Conservation (phyloP, 2,113 vertebrate genomes). For the Vulpes vulpes region DNA sequence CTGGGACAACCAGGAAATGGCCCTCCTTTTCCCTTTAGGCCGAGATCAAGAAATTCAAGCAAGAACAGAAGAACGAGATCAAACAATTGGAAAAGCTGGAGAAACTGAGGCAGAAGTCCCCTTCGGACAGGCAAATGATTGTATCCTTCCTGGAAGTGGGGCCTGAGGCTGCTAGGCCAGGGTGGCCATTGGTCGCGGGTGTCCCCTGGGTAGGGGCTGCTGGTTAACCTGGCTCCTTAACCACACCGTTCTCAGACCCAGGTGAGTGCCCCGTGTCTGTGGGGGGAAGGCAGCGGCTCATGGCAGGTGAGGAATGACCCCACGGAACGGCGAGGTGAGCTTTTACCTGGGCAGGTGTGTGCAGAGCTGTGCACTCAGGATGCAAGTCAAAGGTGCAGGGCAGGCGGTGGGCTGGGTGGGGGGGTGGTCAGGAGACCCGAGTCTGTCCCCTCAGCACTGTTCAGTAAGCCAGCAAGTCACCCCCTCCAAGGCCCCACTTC, state of each 20-base stretch:
- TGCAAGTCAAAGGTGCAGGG: not conserved
- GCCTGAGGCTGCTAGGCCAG: rapidly evolving
- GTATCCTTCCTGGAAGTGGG: conserved; percentile 87
- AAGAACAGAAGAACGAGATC: conserved; percentile 88
- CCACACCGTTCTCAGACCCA: conserved; percentile 86
- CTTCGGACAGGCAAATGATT: conserved; percentile 89
- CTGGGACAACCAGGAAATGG: not conserved
- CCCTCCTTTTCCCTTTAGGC: conserved; percentile 79
- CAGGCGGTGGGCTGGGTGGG: not conserved
- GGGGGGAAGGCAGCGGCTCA: not conserved
- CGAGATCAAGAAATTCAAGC: conserved; percentile 91
- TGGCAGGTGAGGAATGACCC: not conserved
- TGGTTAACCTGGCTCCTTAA: conserved; percentile 84
- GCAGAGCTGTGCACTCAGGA: rapidly evolving
- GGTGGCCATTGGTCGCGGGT: rapidly evolving
- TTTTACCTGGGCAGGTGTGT: not conserved
- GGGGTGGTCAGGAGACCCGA: not conserved
- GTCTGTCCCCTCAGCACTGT: not conserved
- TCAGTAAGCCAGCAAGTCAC: not conserved
- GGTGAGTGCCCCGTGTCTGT: conserved; percentile 82
- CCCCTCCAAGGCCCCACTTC: rapidly evolving
- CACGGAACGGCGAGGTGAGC: not conserved
- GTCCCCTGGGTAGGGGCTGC: not conserved
- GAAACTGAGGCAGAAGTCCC: conserved; percentile 87
- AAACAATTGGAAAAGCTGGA: conserved; percentile 92